Base-by-base conservation (phyloP, 2,113 vertebrate genomes). In the Recurvirostra avosetta region DNA sequence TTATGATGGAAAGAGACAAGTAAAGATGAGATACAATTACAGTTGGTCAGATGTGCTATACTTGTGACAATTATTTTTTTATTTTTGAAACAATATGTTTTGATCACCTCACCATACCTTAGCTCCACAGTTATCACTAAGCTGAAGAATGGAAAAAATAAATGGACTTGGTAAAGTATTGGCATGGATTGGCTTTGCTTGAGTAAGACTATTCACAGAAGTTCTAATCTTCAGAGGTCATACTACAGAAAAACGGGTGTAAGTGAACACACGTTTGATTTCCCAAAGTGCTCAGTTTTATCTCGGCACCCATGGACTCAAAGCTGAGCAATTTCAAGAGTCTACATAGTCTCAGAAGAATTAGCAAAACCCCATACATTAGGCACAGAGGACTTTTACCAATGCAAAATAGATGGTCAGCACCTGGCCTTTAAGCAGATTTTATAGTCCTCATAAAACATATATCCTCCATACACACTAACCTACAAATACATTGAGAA, bases 361-460 rank as follows among this genome's bases (percentile, higher is more conserved):
- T 90, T 67, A 94, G 80, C n/a, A 83, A 90, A 95, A 72, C 1
- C 0, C 29, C 61, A 81, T 70, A 66, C 25, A 63, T 71, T 52
- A 85, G 62, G 62, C 49, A 70, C 58, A 93, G 80, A 89, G 25
- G 23, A 63, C 63, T 93, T 85, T 85, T 87, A 94, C 49, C 77
- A 65, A 56, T n/a, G 34, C 40, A 88, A 95, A 91, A 76, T 91
- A 92, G 83, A 96, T 93, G 95, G 91, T 86, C 88, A 94, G 88
- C 96, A 96, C 92, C 96, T 96, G 92, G 92, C 43, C 62, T 94
- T 91, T 75, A 91, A 92, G 93, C 45, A 92, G 75, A 82, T 92
- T 96, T 96, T 96, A 95, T 67, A 88, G 85, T 45, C 53, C 71
- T 75, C 93, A 76, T 97, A 92, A 96, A 96, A 92, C 50, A 90